Conservation (phyloP, 2,888 invertebrate genomes). For the Leptinotarsa juncta region DNA sequence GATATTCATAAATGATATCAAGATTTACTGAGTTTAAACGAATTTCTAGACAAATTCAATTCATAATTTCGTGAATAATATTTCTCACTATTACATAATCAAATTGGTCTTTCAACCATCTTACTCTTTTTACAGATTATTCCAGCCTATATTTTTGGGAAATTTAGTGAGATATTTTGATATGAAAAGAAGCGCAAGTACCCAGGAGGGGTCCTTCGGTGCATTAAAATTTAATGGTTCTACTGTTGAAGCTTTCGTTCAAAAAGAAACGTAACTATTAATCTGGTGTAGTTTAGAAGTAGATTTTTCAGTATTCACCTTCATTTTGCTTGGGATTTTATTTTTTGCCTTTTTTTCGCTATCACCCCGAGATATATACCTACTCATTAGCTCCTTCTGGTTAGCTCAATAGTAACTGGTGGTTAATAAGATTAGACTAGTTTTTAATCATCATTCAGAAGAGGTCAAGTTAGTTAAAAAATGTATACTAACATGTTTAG, state of each 20-base stretch:
- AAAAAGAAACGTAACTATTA: slow-evolving; percentile 16
- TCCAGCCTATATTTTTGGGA: slow-evolving; percentile 75
- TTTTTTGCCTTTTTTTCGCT: not conserved
- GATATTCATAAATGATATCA: too few relatives aligned
- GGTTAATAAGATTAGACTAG: too few relatives aligned
- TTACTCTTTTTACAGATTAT: slow-evolving; percentile 66
- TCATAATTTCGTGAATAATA: not conserved
- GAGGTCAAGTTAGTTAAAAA: too few relatives aligned
- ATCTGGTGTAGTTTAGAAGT: slow-evolving; percentile 15
- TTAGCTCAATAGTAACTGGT: too few relatives aligned
- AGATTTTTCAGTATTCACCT: not conserved
- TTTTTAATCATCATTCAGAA: too few relatives aligned
- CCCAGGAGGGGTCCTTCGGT: not conserved
- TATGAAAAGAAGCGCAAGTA: slow-evolving; percentile 49
- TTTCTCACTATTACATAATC: not conserved
- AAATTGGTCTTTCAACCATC: slow-evolving; percentile 12
- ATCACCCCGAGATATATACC: not conserved
- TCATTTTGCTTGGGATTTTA: not conserved
- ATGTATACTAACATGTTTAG: too few relatives aligned
- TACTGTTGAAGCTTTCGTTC: not conserved
- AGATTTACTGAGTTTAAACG: too few relatives aligned
- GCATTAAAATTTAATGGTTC: slow-evolving; percentile 16
- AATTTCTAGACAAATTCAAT: too few relatives aligned
- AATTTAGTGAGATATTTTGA: slow-evolving; percentile 71
- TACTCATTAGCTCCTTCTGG: too few relatives aligned